Conservation (phyloP, 2,888 invertebrate species). For the Idaea biselata region DNA sequence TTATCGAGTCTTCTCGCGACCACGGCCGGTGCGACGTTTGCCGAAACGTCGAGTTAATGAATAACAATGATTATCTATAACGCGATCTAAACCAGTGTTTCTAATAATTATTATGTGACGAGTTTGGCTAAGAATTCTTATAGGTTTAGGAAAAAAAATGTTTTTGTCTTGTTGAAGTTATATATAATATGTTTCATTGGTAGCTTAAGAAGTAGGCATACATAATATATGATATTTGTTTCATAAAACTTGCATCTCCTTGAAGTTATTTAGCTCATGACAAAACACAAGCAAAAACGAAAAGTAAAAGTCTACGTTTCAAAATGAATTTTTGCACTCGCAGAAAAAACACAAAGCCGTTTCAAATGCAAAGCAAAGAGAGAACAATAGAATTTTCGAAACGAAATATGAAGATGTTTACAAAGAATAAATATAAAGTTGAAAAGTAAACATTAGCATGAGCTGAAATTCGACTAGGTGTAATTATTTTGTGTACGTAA, state of each 20-base stretch:
- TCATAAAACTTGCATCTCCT: not conserved
- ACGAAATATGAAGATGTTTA: not conserved
- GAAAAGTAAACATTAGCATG: not conserved
- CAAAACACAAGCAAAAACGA: not conserved
- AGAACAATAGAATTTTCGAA: not conserved
- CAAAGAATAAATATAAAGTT: not conserved
- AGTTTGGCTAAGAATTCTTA: too few relatives aligned
- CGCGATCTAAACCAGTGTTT: too few relatives aligned
- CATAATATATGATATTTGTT: not conserved
- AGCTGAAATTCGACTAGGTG: not conserved
- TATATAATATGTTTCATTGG: too few relatives aligned
- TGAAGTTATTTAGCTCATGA: not conserved
- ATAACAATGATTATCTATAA: too few relatives aligned
- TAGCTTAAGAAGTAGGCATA: too few relatives aligned
- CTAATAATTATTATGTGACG: too few relatives aligned
- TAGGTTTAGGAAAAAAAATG: too few relatives aligned
- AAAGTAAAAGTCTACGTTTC: constrained; percentile 7
- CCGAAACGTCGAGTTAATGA: too few relatives aligned
- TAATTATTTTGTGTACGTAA: not conserved
- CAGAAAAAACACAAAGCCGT: not conserved
- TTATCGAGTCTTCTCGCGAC: too few relatives aligned
- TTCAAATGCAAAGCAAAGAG: constrained; percentile 3
- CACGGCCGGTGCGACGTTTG: too few relatives aligned
- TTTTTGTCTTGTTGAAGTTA: too few relatives aligned
- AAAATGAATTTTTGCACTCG: constrained; percentile 26